phyloP scores from a whole-genome alignment of 2,113 vertebrate species.

The Zingel zingel region DNA sequence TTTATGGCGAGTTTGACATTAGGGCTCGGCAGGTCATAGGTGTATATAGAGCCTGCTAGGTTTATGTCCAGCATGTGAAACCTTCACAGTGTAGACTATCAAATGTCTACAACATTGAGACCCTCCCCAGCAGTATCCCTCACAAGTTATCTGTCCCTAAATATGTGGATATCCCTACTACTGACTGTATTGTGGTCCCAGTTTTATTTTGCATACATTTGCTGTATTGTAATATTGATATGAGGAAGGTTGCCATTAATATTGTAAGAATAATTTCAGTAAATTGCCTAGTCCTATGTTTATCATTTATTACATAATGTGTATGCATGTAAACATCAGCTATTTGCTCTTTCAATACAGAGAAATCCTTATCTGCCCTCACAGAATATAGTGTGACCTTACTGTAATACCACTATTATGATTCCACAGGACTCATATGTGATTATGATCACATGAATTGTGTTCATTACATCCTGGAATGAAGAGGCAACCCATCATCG shows the following conservation, averaged over 20 bases:
- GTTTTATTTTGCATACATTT: neutral
- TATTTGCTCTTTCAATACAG: neutral
- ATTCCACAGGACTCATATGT: constrained; percentile 6
- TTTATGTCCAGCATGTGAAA: no score
- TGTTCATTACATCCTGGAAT: constrained; percentile 6
- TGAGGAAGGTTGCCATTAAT: neutral
- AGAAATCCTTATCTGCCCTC: neutral
- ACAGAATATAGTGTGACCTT: neutral
- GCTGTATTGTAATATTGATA: neutral
- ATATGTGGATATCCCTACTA: no score
- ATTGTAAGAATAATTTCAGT: neutral
- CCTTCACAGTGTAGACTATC: no score
- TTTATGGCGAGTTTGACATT: no score
- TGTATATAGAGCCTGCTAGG: no score
- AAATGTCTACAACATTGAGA: no score
- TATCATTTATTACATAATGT: neutral
- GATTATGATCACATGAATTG: neutral
- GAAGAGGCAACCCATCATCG: constrained; percentile 1
- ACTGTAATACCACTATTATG: neutral
- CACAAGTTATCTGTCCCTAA: no score
- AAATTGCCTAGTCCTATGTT: no score
- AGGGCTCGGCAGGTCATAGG: no score
- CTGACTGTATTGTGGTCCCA: no score
- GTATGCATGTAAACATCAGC: neutral
- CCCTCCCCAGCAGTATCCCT: no score